Conservation (phyloP, 2,888 invertebrate species). For the Chloroclystis v-ata region DNA sequence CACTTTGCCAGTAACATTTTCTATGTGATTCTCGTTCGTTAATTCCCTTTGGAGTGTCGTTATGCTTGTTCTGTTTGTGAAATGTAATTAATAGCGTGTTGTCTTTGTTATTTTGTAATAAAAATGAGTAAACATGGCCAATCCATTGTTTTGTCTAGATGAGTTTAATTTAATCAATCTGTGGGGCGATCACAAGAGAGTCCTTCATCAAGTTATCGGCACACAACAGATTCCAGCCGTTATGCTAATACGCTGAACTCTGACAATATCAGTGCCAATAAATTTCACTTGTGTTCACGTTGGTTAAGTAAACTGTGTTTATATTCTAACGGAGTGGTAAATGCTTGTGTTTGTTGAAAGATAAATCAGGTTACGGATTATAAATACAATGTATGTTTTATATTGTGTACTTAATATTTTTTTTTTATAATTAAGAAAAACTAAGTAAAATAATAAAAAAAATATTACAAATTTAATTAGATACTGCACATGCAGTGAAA, state of each 20-base stretch:
- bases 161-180: constrained; percentile 4
- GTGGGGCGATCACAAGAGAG: constrained; percentile 5
- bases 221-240: constrained; percentile 55
- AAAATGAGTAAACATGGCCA: background rate
- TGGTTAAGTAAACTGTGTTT: constrained; percentile 49
- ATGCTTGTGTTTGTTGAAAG: constrained; percentile 5
- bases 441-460: too few relatives aligned
- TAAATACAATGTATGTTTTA: too few relatives aligned
- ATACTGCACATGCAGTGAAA: too few relatives aligned
- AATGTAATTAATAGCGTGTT: constrained; percentile 1
- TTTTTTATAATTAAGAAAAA: too few relatives aligned
- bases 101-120: background rate
- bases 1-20: constrained; percentile 43
- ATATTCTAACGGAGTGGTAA: constrained; percentile 15
- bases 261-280: constrained; percentile 60
- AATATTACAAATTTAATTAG: too few relatives aligned
- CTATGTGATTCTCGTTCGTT: constrained; percentile 51
- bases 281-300: constrained; percentile 49
- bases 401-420: too few relatives aligned
- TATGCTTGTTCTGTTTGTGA: constrained; percentile 8
- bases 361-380: too few relatives aligned
- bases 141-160: background rate
- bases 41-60: constrained; percentile 40
- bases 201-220: constrained; percentile 42
- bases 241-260: constrained; percentile 49